Percentiles rank a stretch among this genome's conserved stretches.
These are phyloP conservation scores for Teleogryllus occipitalis DNA, from an alignment of 1,140 invertebrate genomes.

Conservation along the genomic window DNA sequence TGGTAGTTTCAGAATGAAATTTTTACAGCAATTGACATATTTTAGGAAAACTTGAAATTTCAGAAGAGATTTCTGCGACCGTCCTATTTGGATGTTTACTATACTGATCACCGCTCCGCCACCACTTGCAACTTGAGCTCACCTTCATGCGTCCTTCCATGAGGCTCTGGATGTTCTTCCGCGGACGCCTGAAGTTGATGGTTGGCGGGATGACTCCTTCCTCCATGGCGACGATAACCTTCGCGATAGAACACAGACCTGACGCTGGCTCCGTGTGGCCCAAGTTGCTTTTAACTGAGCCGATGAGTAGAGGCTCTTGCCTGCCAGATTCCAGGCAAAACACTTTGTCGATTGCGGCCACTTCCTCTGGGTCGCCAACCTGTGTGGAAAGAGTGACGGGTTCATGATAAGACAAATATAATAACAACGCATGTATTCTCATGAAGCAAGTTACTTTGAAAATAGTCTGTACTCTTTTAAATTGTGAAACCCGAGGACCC, in stretches of 20 bases:
- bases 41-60: too few relatives aligned
- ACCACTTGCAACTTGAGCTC: background rate
- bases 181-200: slow-evolving; percentile 55
- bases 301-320: slow-evolving; percentile 54
- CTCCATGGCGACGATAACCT: slow-evolving; percentile 53
- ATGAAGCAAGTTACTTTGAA: too few relatives aligned
- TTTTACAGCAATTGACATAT: too few relatives aligned
- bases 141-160: slow-evolving; percentile 47
- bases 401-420: too few relatives aligned
- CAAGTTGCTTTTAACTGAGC: slow-evolving; percentile 68
- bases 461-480: too few relatives aligned
- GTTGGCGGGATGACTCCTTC: slow-evolving; percentile 52
- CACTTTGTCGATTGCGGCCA: slow-evolving; percentile 48
- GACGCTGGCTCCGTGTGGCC: slow-evolving; percentile 66
- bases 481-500: too few relatives aligned
- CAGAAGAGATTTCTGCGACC: too few relatives aligned
- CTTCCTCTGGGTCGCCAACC: slow-evolving; percentile 53
- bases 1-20: too few relatives aligned
- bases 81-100: too few relatives aligned
- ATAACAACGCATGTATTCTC: too few relatives aligned
- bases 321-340: slow-evolving; percentile 43
- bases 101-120: too few relatives aligned
- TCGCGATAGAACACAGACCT: slow-evolving; percentile 48
- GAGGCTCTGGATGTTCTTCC: slow-evolving; percentile 51
- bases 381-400: slow-evolving; percentile 20